phyloP scores from a whole-genome alignment of 2,888 invertebrate genomes.

The Eupithecia dodoneata region DNA sequence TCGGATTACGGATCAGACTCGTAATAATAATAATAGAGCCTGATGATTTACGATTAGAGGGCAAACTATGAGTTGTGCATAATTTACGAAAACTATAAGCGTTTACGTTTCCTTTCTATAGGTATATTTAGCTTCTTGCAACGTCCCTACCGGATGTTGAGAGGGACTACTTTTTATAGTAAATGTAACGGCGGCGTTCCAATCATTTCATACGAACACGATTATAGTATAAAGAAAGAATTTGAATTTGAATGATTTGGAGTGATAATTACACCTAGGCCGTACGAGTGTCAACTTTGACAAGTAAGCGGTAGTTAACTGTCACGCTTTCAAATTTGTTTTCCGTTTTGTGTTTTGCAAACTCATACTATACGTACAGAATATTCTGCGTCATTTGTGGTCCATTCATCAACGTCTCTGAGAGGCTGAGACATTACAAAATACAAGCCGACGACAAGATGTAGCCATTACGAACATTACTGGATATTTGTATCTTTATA shows the following conservation, averaged over 20 bases:
- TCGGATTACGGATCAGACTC: constrained; percentile 1
- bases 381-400: constrained; percentile 12
- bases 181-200: no score
- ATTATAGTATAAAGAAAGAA: no score
- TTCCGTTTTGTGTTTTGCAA: not conserved
- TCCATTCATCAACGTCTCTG: constrained; percentile 19
- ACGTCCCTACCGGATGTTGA: no score
- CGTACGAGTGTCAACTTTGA: not conserved
- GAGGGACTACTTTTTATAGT: no score
- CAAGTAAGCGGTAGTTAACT: not conserved
- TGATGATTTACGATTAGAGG: constrained; percentile 14
- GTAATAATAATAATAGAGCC: not conserved
- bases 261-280: not conserved
- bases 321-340: not conserved
- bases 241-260: not conserved
- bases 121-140: no score
- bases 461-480: constrained; percentile 5
- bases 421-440: constrained; percentile 19
- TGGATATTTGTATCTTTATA: not conserved
- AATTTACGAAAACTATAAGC: not conserved
- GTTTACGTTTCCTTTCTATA: not conserved
- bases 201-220: no score
- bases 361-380: not conserved
- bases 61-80: not conserved
- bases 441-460: constrained; percentile 9